These are phyloP conservation scores for Helicorthomorpha holstii DNA, from an alignment of 1,140 invertebrate species.

Conservation along the genomic window DNA sequence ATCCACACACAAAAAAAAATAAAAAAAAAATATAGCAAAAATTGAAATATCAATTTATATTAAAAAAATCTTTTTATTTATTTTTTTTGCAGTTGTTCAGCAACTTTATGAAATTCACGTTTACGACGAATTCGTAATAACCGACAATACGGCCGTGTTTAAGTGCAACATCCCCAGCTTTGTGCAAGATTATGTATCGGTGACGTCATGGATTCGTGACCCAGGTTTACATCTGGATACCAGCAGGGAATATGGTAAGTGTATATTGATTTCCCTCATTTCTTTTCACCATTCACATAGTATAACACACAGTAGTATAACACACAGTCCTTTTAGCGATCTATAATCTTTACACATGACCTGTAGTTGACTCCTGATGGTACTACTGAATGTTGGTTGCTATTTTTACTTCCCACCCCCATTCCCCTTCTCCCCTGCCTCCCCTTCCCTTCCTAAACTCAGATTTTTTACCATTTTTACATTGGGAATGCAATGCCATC, in stretches of 20 bases:
- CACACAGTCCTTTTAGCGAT: too few relatives aligned
- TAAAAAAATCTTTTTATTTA: not conserved
- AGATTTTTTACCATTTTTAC: too few relatives aligned
- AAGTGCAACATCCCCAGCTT: conserved; percentile 60
- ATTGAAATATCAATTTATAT: not conserved
- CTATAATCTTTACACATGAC: too few relatives aligned
- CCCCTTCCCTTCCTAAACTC: too few relatives aligned
- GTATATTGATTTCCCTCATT: not conserved
- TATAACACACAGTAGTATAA: too few relatives aligned
- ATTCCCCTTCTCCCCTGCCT: too few relatives aligned
- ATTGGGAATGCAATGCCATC: too few relatives aligned
- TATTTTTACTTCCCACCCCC: too few relatives aligned
- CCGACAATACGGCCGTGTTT: conserved; percentile 68
- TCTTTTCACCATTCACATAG: not conserved
- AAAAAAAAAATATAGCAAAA: too few relatives aligned
- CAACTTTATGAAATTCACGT: conserved; percentile 73
- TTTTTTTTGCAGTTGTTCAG: conserved; percentile 49
- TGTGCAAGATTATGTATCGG: conserved; percentile 67
- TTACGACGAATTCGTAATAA: conserved; percentile 70
- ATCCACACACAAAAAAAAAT: too few relatives aligned
- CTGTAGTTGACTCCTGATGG: too few relatives aligned
- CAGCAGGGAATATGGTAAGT: not conserved
- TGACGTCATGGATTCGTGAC: conserved; percentile 55
- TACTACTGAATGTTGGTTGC: too few relatives aligned
- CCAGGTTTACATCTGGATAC: conserved; percentile 17